phyloP scores from a whole-genome alignment of 2,888 invertebrate genomes.

The Cheiracanthium punctorium region DNA sequence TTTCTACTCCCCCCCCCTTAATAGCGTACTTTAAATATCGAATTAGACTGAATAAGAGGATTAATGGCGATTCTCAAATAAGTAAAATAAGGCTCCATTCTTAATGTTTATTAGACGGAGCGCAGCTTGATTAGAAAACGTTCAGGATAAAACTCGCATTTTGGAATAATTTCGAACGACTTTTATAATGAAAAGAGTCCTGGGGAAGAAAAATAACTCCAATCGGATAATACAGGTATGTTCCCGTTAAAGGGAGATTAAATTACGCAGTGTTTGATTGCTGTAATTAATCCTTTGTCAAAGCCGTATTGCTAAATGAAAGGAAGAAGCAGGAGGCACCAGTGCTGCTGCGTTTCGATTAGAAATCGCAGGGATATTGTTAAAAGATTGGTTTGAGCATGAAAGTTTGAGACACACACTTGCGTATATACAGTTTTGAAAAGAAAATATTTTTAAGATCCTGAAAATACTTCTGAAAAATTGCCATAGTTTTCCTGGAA shows the following conservation, averaged over 20 bases:
- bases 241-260: slow-evolving; percentile 27
- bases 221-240: slow-evolving; percentile 16
- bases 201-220: slow-evolving; percentile 37
- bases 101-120: slow-evolving; percentile 25
- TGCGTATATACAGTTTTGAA: too few species aligned
- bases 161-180: background rate
- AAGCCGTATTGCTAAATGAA: slow-evolving; percentile 26
- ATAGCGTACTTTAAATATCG: slow-evolving; percentile 3
- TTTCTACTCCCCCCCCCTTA: background rate
- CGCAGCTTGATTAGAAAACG: slow-evolving; percentile 17
- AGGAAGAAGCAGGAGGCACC: background rate
- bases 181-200: slow-evolving; percentile 40
- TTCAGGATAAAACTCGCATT: background rate
- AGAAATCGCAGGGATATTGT: slow-evolving; percentile 15
- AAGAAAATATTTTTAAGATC: too few species aligned
- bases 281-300: slow-evolving; percentile 64
- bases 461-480: too few species aligned
- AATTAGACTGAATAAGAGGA: slow-evolving; percentile 25
- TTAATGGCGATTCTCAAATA: slow-evolving; percentile 20
- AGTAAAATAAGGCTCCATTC: slow-evolving; percentile 4
- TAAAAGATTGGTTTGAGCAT: background rate
- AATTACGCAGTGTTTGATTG: slow-evolving; percentile 56
- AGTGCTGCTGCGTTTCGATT: background rate
- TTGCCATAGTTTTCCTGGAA: too few species aligned
- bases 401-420: too few species aligned